These are phyloP conservation scores for Buceros bicornis DNA, from an alignment of 2,797 vertebrate species.

Conservation along the genomic window DNA sequence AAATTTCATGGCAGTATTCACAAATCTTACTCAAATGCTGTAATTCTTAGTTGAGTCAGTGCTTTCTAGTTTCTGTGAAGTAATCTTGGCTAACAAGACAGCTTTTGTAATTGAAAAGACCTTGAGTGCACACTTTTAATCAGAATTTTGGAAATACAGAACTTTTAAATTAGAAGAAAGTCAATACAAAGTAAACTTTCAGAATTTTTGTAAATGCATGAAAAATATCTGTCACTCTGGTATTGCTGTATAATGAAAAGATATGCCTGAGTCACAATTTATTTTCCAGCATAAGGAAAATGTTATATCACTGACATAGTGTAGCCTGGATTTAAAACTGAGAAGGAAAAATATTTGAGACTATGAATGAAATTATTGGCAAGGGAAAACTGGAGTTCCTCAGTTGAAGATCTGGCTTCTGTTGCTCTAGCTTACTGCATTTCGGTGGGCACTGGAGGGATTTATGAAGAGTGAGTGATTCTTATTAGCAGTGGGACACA, in stretches of 20 bases:
- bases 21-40: slow-evolving; percentile 52
- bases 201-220: background rate
- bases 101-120: slow-evolving; percentile 52
- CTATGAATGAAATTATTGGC: background rate
- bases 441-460: background rate
- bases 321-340: background rate
- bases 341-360: background rate
- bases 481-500: background rate
- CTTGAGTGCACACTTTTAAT: background rate
- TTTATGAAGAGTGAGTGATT: background rate
- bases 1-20: slow-evolving; percentile 49
- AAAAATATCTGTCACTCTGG: background rate
- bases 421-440: background rate
- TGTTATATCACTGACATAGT: background rate
- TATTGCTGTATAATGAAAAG: background rate
- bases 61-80: slow-evolving; percentile 56
- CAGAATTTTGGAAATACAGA: background rate
- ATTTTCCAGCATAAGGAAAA: background rate
- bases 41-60: slow-evolving; percentile 41
- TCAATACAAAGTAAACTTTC: background rate
- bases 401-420: background rate
- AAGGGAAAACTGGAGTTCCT: background rate
- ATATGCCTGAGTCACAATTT: background rate
- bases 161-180: background rate
- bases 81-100: slow-evolving; percentile 49